Evolutionary conservation across 2,888 invertebrate species (phyloP).

Genomic region (Andrena praecox): DNA sequence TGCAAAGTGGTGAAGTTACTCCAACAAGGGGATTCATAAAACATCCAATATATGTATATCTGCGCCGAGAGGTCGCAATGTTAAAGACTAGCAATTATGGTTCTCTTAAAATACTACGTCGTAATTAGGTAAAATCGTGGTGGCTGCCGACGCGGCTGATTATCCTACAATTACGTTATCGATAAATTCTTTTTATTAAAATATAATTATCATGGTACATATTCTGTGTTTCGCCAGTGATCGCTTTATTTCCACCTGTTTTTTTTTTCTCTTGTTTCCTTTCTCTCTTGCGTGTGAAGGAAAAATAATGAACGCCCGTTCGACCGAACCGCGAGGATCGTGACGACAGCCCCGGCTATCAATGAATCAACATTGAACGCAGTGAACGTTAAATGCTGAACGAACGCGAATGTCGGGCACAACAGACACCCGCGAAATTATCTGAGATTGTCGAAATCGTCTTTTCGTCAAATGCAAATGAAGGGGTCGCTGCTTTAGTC

Average conservation of each 20-base stretch:
- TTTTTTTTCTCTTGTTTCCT: not conserved
- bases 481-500: not conserved
- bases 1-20: conserved; percentile 30
- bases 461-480: not conserved
- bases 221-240: conserved; percentile 69
- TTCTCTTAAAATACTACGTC: conserved; percentile 72
- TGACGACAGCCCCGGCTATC: not conserved
- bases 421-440: not conserved
- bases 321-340: conserved; percentile 18
- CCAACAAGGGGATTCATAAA: conserved; percentile 24
- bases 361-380: not conserved
- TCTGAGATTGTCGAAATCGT: conserved; percentile 15
- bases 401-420: conserved; percentile 18
- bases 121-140: conserved; percentile 73
- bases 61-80: conserved; percentile 59
- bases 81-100: conserved; percentile 81
- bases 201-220: conserved; percentile 74
- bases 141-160: conserved; percentile 37
- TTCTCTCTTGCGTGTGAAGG: not conserved
- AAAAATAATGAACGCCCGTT: not conserved
- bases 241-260: not conserved
- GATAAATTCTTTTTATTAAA: conserved; percentile 78
- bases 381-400: conserved; percentile 36
- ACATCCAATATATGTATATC: conserved; percentile 51
- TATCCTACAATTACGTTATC: conserved; percentile 61